Base-by-base conservation (phyloP, 1,140 invertebrate species). In the Neodiprion fabricii region DNA sequence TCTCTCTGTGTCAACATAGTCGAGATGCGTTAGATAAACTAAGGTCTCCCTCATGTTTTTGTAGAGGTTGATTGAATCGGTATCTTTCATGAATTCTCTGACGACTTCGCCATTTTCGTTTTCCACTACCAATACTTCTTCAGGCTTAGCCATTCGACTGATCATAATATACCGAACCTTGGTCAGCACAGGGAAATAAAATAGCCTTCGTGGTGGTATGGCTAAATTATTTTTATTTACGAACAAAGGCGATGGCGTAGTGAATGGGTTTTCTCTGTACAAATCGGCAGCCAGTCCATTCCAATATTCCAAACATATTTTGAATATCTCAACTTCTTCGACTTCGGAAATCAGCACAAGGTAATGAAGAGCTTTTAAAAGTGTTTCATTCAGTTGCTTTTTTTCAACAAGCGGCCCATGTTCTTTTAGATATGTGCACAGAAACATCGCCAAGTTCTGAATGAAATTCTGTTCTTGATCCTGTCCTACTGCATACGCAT, bases 101-200 rank as follows among this genome's bases (percentile, higher is more conserved):
- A 99, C 98, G 72, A 99, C 98, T 90, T 99, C 99, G 47, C 99
- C 99, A 89, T 99, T 99, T 87, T 99, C 99, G 91, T 99, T 99
- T 88, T 99, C 98, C n/a, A 99, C 98, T 72, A 99, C 97, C n/a
- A 99, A 90, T 8, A 99, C 99, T 90, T 99, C 99, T 88, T 99
- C 99, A 0, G 99, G 99, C 87, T 99, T 99, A 0, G 98, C 99
- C 99, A 99, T 99, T 80, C 98, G 92, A 67, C 96, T 98, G 72
- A 99, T 99, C 98, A 99, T 99, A 28, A 99, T 98, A 79, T 96
- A 96, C n/a, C 99, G 91, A 14, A 99, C 94, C 90, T 96, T 96
- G 67, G 95, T 96, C 12, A 98, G 88, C 72, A 97, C 93, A 76
- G 94, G 91, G 75, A 92, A 90, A 84, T 97, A 97, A 78, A 96